Evolutionary conservation across 2,113 vertebrate genomes (phyloP), one percentile per base, ranked within the genome.

Genomic region (Xenus cinereus): DNA sequence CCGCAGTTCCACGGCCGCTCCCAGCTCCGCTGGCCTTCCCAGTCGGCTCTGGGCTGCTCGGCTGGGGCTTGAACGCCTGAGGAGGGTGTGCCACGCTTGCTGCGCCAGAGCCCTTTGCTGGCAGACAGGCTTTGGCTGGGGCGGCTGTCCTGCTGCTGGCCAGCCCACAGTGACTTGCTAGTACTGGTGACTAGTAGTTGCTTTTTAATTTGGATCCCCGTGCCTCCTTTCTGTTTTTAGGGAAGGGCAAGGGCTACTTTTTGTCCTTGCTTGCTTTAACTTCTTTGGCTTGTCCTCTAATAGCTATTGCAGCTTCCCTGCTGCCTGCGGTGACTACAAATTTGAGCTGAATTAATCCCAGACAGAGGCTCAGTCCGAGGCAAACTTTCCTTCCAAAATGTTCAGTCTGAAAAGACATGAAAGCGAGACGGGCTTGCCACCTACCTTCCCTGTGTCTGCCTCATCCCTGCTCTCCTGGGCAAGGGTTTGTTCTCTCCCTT

Each of bases 321-420:
- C 95, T 94, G 96, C 92, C 74, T 95, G 86, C 0, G 67, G 89
- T 94, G 91, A 94, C 94, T 92, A 96, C 94, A 92, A 91, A 95
- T 95, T 93, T 84, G 91, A 85, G 84, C 78, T 96, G 94, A 97
- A 97, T 95, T 95, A 95, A 96, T 96, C 83, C 92, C 96, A 97
- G 92, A 87, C 81, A 96, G 95, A 89, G 66, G 32, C 90, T 96
- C 63, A 35, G 56, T 94, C 68, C 30, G 78, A 94, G 72, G 89
- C 84, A 93, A 91, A 92, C 41, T 90, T 92, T 89, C 59, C 45
- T 97, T 95, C 92, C 89, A 84, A 91, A 92, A 62, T 4, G 7
- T 69, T 92, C 83, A 22, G 27, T 54, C 83, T 81, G 81, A 96
- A 93, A 87, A 85, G 32, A 71, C 84, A 50, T 78, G 79, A 93